phyloP scores from a whole-genome alignment of 2,888 invertebrate genomes.

The Liodrosophila aerea region DNA sequence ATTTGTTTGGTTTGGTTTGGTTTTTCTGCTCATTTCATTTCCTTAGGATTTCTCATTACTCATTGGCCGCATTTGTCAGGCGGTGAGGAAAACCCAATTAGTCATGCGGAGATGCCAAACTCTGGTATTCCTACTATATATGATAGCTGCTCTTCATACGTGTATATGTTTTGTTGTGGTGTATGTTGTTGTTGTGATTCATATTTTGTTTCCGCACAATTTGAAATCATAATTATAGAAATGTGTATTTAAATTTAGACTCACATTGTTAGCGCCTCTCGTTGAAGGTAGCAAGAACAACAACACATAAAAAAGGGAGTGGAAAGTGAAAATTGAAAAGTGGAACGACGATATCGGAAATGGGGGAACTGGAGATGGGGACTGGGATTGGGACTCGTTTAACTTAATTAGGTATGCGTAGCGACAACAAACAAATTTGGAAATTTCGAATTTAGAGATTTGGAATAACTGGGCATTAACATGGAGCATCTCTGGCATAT shows the following conservation, averaged over 20 bases:
- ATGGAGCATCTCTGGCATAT: slow-evolving; percentile 67
- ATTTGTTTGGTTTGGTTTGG: not conserved
- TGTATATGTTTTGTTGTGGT: not conserved
- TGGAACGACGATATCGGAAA: slow-evolving; percentile 16
- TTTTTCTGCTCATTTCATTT: slow-evolving; percentile 9
- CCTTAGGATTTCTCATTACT: slow-evolving; percentile 42
- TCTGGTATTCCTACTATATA: slow-evolving; percentile 28
- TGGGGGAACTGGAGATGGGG: not conserved
- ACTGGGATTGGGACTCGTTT: slow-evolving; percentile 35
- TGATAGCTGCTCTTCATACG: slow-evolving; percentile 14
- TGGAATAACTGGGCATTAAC: slow-evolving; percentile 49
- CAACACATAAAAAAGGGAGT: slow-evolving; percentile 10
- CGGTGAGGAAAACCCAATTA: slow-evolving; percentile 76
- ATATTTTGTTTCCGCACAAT: slow-evolving; percentile 44
- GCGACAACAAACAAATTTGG: slow-evolving; percentile 53
- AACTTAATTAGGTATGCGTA: slow-evolving; percentile 56
- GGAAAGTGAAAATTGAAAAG: slow-evolving; percentile 31
- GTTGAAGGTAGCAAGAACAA: not conserved
- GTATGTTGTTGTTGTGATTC: slow-evolving; percentile 21
- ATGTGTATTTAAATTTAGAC: slow-evolving; percentile 41
- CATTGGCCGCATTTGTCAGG: slow-evolving; percentile 51
- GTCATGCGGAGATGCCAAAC: slow-evolving; percentile 55
- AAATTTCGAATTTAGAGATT: slow-evolving; percentile 23
- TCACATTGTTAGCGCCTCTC: slow-evolving; percentile 34
- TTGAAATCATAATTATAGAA: slow-evolving; percentile 56